Evolutionary conservation across 2,113 vertebrate species (phyloP).

Genomic region (Dromas ardeola): DNA sequence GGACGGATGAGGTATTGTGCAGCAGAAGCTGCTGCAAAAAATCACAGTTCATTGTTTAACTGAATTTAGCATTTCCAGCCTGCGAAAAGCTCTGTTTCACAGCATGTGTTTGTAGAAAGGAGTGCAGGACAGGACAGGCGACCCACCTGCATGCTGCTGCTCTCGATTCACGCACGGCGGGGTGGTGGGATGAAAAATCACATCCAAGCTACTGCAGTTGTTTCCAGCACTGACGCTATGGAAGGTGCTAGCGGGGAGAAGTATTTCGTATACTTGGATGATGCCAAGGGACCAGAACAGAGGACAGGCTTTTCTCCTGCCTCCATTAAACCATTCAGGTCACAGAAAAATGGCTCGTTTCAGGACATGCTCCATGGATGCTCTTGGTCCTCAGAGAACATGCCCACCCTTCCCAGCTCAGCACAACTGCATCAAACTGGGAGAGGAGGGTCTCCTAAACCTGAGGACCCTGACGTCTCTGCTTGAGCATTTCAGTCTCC

Average conservation of each 20-base stretch:
- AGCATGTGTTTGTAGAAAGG: background rate
- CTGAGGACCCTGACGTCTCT: background rate
- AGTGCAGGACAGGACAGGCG: rapidly evolving
- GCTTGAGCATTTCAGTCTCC: background rate
- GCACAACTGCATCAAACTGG: background rate
- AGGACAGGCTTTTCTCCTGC: background rate
- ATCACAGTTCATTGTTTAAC: background rate
- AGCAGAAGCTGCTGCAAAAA: background rate
- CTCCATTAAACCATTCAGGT: background rate
- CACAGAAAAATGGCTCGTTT: background rate
- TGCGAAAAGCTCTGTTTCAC: background rate
- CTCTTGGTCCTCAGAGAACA: background rate
- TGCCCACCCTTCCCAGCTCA: background rate
- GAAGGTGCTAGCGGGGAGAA: background rate
- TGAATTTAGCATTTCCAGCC: background rate
- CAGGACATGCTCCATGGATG: background rate
- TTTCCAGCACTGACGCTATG: background rate
- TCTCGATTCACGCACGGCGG: rapidly evolving
- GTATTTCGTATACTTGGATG: background rate
- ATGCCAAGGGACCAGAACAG: background rate
- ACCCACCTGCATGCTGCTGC: too few relatives aligned
- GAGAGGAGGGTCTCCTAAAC: background rate
- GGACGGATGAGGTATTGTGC: background rate
- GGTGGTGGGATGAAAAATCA: background rate
- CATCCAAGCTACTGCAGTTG: background rate